Base-by-base conservation (phyloP, 2,797 vertebrate genomes). In the Phoxinus dragarum region DNA sequence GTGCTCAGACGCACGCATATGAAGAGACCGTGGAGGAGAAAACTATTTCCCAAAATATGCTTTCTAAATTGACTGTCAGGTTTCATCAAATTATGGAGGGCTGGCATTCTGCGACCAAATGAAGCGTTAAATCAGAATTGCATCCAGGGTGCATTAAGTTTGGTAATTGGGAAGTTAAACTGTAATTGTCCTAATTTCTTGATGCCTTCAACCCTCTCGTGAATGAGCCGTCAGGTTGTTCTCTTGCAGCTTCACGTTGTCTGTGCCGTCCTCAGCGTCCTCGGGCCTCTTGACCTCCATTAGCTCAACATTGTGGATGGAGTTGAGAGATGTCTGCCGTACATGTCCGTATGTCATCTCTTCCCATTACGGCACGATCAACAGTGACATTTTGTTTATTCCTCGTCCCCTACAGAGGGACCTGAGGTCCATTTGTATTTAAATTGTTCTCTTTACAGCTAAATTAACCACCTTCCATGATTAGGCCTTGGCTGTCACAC, bases 31-130 rank as follows among this genome's bases (percentile, higher is more conserved):
- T 90, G 72, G 67, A 40, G 66, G 61, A 82, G 90, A 93, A 93
- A 93, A 92, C 91, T 42, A 92, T 93, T 93, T 94, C 86, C 90
- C 73, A 92, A 95, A 96, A 94, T 94, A 94, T 94, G 93, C 91
- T 94, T 92, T 86, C 91, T 93, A 93, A 95, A 96, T 94, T 93
- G 94, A 92, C 93, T 95, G 93, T 93, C 94, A 94, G 89, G 88
- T 94, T 94, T 94, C 91, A 95, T 95, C 91, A 93, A 92, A 93
- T 93, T 88, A 92, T 88, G 77, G 89, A 88, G 84, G 88, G 86
- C 81, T 89, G 92, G 90, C 89, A 91, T 93, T 93, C 91, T 89
- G 83, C 86, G 87, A 91, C 86, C 90, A 94, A 95, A 95, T 85
- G 88, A 93, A 94, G 90, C 93, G 78, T 94, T 94, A 93, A 94